Base-by-base conservation (phyloP, 2,888 invertebrate species). In the Petrolisthes cinctipes region DNA sequence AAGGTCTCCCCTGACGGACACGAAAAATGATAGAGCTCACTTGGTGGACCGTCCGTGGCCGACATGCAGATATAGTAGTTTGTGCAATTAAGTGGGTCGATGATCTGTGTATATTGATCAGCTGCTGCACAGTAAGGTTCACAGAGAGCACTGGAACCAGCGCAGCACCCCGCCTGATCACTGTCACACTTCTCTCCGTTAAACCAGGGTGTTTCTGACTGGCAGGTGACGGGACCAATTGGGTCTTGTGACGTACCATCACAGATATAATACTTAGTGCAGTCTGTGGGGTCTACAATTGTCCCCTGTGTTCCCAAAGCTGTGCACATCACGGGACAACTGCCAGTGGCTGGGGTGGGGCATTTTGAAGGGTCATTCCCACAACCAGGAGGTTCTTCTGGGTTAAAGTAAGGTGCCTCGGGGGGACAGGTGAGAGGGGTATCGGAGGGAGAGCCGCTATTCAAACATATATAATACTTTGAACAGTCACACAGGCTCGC, bases 11-110 rank as follows among this genome's bases (percentile, higher is more conserved):
- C 87, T 2, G 17, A 5, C 3, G 20, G 23, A 66, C 87, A 80
- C 5, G 20, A 7, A 37, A 80, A 53, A 23, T 81, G 87, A 9
- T 56, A 56, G 7, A 7, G 14, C 20, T 54, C n/a, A 5, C 14
- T 14, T 4, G 73, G 57, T 14, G 75, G 73, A 51, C 92, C 90
- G n/a, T n/a, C n/a, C n/a, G n/a, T n/a, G 53, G 91, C 92, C 0
- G 92, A 92, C 90, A 92, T 91, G 86, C 92, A 92, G 91, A 92
- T 91, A 90, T 92, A 92, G 88, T 92, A 92, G 91, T 91, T 92
- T 73, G 92, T 91, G 89, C 92, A 92, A 90, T 92, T 91, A 57
- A 91, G 91, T 85, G 91, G 91, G 86, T 92, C 92, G 51, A 90
- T 88, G 80, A 80, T 54, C 53, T 54, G 53, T 3, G 3, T n/a